Percentiles rank a stretch among this genome's conserved stretches.
These are phyloP conservation scores for Mesochorus sp. DNA, from an alignment of 2,888 invertebrate species.

Conservation along the genomic window DNA sequence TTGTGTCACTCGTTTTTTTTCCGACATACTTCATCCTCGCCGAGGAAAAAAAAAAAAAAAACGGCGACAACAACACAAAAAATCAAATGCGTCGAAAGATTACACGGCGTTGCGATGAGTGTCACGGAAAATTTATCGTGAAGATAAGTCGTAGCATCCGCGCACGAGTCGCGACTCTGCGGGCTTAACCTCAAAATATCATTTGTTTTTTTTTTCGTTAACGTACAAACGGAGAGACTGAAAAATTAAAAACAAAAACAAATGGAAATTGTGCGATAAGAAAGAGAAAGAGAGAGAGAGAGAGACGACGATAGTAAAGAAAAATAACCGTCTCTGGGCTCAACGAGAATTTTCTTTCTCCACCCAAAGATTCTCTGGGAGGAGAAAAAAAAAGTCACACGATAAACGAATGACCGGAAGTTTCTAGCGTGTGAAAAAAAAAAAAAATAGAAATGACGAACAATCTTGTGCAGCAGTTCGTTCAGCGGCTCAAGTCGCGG, in stretches of 20 bases:
- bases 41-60: too few relatives aligned
- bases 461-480: constrained; percentile 89
- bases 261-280: constrained; percentile 7
- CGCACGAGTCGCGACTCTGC: constrained; percentile 34
- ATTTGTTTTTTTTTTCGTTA: background rate
- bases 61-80: background rate
- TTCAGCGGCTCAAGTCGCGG: constrained; percentile 93
- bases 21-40: too few relatives aligned
- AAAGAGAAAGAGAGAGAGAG: too few relatives aligned
- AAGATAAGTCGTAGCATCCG: constrained; percentile 44
- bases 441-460: constrained; percentile 82
- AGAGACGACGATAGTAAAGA: background rate
- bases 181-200: constrained; percentile 31
- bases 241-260: background rate
- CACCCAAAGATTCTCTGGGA: background rate
- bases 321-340: background rate
- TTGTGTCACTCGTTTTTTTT: too few relatives aligned
- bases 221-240: background rate
- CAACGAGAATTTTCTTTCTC: background rate
- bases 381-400: background rate
- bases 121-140: constrained; percentile 11
- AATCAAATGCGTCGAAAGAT: background rate
- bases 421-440: background rate
- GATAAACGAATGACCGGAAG: background rate
- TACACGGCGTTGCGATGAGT: constrained; percentile 17